A percentile compares a stretch with the other conserved stretches of the same genome.
These are phyloP conservation scores for Sebastes fasciatus DNA, from an alignment of 2,113 vertebrate species.

Conservation along the genomic window DNA sequence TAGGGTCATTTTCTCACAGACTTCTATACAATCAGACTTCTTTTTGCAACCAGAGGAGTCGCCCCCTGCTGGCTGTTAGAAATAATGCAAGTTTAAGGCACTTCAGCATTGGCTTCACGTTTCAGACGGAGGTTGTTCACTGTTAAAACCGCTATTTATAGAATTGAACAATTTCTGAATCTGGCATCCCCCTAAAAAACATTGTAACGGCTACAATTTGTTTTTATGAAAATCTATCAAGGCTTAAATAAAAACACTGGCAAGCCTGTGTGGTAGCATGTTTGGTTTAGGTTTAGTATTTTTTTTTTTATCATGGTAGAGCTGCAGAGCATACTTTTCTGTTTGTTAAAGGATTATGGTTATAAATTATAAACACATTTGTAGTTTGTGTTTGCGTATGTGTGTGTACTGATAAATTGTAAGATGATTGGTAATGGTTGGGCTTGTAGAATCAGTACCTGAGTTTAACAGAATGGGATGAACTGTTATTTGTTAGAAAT, in stretches of 20 bases:
- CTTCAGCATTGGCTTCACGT: too few relatives aligned
- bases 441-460: background rate
- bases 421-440: background rate
- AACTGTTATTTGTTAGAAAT: conserved; percentile 6
- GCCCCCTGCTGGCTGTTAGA: too few relatives aligned
- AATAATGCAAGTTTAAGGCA: too few relatives aligned
- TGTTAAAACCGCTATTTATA: background rate
- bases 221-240: background rate
- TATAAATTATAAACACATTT: background rate
- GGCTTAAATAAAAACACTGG: background rate
- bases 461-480: background rate
- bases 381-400: background rate
- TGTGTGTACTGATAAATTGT: background rate
- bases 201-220: background rate
- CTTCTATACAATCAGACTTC: too few relatives aligned
- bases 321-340: background rate
- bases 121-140: too few relatives aligned
- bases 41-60: too few relatives aligned
- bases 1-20: too few relatives aligned
- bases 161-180: background rate
- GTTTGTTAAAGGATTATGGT: background rate
- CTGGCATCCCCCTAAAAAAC: too few relatives aligned
- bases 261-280: background rate
- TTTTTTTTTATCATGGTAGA: background rate
- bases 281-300: too few relatives aligned